These are phyloP conservation scores for Julus scanicus DNA, from an alignment of 2,888 invertebrate genomes.

Conservation along the genomic window DNA sequence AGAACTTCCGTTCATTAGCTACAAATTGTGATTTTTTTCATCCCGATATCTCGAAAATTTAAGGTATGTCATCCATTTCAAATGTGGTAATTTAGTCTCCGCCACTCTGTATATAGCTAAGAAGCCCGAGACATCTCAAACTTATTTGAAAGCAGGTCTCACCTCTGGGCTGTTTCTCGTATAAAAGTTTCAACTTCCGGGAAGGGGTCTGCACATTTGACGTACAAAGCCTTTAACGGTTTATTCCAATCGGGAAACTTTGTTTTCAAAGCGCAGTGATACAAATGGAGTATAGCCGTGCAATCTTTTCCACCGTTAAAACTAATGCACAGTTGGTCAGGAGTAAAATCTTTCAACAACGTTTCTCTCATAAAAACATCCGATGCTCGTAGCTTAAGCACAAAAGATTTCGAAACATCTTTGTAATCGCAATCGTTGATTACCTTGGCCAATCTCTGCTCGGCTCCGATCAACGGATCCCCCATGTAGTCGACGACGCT, in stretches of 20 bases:
- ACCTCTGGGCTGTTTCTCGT: constrained; percentile 73
- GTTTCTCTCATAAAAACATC: constrained; percentile 65
- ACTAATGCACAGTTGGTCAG: constrained; percentile 84
- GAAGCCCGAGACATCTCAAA: not conserved
- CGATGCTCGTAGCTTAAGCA: constrained; percentile 62
- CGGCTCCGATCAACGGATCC: constrained; percentile 64
- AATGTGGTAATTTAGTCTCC: too few relatives aligned
- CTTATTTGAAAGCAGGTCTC: constrained; percentile 37
- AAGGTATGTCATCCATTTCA: too few relatives aligned
- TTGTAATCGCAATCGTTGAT: not conserved
- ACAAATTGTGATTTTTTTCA: too few relatives aligned
- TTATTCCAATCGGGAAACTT: constrained; percentile 56
- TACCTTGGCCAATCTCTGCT: constrained; percentile 57
- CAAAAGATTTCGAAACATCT: constrained; percentile 57
- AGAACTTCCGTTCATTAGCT: too few relatives aligned
- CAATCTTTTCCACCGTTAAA: constrained; percentile 99
- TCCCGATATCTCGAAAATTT: too few relatives aligned
- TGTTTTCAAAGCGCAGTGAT: constrained; percentile 69
- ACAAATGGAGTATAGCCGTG: constrained; percentile 85
- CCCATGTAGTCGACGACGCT: constrained; percentile 68
- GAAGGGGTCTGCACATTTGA: constrained; percentile 83
- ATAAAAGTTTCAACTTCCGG: constrained; percentile 87
- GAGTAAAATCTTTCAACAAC: constrained; percentile 69
- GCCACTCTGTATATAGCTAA: too few relatives aligned
- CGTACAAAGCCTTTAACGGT: constrained; percentile 78